phyloP scores from a whole-genome alignment of 2,113 vertebrate genomes.

The Misgurnus mizolepis region DNA sequence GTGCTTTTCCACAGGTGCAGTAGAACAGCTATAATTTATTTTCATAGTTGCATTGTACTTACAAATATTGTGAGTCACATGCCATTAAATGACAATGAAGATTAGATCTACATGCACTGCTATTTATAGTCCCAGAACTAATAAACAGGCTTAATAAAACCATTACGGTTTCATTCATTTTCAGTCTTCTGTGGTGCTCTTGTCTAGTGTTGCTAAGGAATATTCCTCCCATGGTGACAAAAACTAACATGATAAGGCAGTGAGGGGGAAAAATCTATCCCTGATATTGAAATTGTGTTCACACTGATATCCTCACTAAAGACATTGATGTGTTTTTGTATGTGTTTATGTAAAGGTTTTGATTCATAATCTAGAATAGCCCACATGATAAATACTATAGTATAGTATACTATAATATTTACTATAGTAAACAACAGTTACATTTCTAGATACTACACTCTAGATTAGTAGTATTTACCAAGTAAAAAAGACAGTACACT shows the following conservation, averaged over 20 bases:
- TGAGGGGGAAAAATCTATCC: background rate
- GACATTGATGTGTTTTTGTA: background rate
- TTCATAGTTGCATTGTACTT: background rate
- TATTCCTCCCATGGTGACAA: slow-evolving; percentile 34
- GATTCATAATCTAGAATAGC: too few species aligned
- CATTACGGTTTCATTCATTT: slow-evolving; percentile 32
- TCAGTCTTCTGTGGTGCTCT: background rate
- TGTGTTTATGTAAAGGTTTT: too few species aligned
- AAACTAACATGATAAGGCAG: slow-evolving; percentile 27
- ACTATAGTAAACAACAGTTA: too few species aligned
- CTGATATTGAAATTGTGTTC: background rate
- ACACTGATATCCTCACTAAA: background rate
- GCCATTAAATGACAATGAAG: background rate
- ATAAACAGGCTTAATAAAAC: slow-evolving; percentile 40
- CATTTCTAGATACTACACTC: too few species aligned
- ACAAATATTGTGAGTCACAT: slow-evolving; percentile 15
- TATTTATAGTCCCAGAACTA: slow-evolving; percentile 23
- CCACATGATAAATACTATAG: too few species aligned
- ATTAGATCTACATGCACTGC: background rate
- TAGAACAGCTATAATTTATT: background rate
- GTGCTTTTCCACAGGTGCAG: background rate
- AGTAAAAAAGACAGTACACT: too few species aligned
- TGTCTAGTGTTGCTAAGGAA: slow-evolving; percentile 38
- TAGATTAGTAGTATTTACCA: too few species aligned
- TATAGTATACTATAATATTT: too few species aligned